Conservation (phyloP, 1,140 invertebrate species). For the Drosophila ogumai region DNA sequence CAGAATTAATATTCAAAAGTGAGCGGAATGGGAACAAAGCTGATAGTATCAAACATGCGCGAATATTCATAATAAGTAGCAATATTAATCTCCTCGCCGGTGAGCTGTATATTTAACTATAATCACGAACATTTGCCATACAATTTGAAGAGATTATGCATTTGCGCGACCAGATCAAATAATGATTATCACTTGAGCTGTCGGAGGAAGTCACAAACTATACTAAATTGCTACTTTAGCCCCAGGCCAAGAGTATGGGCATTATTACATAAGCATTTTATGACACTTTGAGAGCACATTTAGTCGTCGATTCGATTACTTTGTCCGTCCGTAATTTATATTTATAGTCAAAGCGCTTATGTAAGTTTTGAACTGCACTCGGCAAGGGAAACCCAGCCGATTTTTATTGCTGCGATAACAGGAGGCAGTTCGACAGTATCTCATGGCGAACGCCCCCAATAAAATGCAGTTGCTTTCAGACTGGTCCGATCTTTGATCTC, state of each 20-base stretch:
- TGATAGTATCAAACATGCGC: slow-evolving; percentile 5
- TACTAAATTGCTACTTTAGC: slow-evolving; percentile 1
- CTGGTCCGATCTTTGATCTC: slow-evolving; percentile 15
- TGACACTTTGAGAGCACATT: slow-evolving; percentile 9
- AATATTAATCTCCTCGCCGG: background rate
- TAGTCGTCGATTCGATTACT: background rate
- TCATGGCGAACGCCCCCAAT: slow-evolving; percentile 25
- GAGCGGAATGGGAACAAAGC: background rate
- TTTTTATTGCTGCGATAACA: slow-evolving; percentile 10
- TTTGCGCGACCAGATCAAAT: background rate
- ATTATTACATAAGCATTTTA: background rate
- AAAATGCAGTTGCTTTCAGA: background rate
- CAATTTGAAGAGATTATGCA: slow-evolving; percentile 9
- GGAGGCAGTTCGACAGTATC: slow-evolving; percentile 2
- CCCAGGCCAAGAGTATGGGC: slow-evolving; percentile 1
- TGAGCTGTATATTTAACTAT: slow-evolving; percentile 11
- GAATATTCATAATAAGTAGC: slow-evolving; percentile 16
- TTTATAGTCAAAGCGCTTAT: background rate
- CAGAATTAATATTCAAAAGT: slow-evolving; percentile 18
- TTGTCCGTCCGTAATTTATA: background rate
- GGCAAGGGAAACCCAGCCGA: background rate
- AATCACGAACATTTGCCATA: slow-evolving; percentile 6
- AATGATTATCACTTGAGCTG: background rate
- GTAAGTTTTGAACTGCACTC: background rate
- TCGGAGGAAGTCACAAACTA: slow-evolving; percentile 7